Evolutionary conservation across 2,888 invertebrate genomes (phyloP), one percentile per base, ranked within the genome.

Genomic region (Eupithecia subumbrata): DNA sequence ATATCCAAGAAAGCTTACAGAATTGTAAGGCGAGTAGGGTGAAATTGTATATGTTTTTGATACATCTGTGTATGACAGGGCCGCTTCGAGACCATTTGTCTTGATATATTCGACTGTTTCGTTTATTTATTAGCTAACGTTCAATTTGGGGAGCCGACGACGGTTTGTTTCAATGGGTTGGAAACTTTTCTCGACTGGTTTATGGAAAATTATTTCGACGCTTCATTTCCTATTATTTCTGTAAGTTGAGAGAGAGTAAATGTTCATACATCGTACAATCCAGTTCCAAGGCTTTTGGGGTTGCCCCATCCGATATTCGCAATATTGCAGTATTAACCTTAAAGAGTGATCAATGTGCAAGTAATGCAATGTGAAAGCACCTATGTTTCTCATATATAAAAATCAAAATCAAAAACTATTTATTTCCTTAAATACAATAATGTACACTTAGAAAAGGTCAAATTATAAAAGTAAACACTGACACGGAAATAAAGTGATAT

Each of bases 11-110:
- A 22, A 60, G 60, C 5, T 56, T 25, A 25, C 60, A 60, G 25
- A 60, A 60, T 60, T 60, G 60, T 25, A 14, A 22, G 12, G 22
- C 60, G 25, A 60, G 60, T 60, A 14, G 22, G 60, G 60, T 60
- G 60, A 14, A 56, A 60, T 74, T n/a, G 48, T 48, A 48, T 48
- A n/a, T 48, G 18, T 48, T 64, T 76, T 76, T 68, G 77, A 78
- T 78, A 72, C 73, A 71, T n/a, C 72, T 78, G 75, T 43, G 40
- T 18, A 67, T 74, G 78, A 73, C 76, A 63, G 75, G 74, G 56
- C 43, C 40, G 71, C 37, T 69, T 63, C 48, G 45, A 48, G 45
- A 43, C 69, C 56, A 72, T 77, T 76, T 71, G 34, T 71, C 76
- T 71, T 64, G 68, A 68, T 67, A 73, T 76, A 68, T 14, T 12